These are phyloP conservation scores for Mustela erminea DNA, from an alignment of 2,797 vertebrate species.

Conservation along the genomic window DNA sequence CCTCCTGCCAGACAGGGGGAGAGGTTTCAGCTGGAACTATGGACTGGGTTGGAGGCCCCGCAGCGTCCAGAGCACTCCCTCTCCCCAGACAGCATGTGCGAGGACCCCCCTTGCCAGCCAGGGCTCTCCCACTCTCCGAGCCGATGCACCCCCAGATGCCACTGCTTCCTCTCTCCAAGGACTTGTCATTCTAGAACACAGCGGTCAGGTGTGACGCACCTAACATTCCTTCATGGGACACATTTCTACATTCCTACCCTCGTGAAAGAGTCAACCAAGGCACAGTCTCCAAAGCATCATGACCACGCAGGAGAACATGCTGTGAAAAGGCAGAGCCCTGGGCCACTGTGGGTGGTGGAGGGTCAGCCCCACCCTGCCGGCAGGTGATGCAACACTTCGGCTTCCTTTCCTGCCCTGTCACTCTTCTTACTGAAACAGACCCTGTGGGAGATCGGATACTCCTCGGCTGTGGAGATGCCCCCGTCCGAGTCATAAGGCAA, in stretches of 20 bases:
- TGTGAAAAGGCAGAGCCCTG: neutral
- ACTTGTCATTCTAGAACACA: neutral
- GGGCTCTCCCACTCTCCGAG: neutral
- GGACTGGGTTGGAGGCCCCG: neutral
- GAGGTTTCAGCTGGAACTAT: neutral
- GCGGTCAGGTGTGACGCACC: neutral
- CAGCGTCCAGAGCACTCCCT: fast-evolving
- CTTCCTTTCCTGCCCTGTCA: neutral
- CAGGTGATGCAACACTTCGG: neutral
- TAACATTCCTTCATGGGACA: neutral
- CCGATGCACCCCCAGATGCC: neutral
- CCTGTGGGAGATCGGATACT: neutral
- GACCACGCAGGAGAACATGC: neutral
- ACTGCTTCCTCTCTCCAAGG: neutral
- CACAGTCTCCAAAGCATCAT: neutral
- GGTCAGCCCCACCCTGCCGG: fast-evolving
- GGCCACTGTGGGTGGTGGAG: fast-evolving
- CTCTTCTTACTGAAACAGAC: neutral
- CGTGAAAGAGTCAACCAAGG: neutral
- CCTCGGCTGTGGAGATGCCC: neutral
- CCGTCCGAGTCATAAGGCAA: neutral
- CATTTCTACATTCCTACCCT: neutral
- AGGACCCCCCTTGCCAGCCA: neutral
- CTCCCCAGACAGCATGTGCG: neutral
- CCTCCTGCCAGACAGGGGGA: slow-evolving; percentile 89